These are phyloP conservation scores for Cephus cinctus DNA, from an alignment of 1,140 invertebrate species.

Conservation along the genomic window DNA sequence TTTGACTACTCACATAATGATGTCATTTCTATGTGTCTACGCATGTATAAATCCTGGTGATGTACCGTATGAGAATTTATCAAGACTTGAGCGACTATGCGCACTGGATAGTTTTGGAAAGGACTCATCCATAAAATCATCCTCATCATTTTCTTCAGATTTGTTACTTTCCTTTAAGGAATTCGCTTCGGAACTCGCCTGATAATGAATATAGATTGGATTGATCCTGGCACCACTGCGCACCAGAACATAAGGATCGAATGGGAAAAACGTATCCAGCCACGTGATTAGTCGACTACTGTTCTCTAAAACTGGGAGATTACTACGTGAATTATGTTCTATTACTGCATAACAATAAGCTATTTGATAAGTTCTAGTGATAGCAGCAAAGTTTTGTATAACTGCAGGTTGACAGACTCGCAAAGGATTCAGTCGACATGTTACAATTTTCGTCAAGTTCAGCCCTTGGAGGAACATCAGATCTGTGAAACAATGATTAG, in stretches of 20 bases:
- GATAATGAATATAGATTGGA: slow-evolving; percentile 50
- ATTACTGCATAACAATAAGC: slow-evolving; percentile 91
- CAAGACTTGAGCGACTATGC: slow-evolving; percentile 22
- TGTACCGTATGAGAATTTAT: slow-evolving; percentile 41
- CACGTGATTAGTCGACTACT: slow-evolving; percentile 48
- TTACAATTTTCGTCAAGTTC: slow-evolving; percentile 81
- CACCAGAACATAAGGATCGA: slow-evolving; percentile 74
- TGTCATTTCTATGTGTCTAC: too few species aligned
- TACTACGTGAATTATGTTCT: slow-evolving; percentile 76
- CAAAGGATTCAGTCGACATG: slow-evolving; percentile 82
- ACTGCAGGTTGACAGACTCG: slow-evolving; percentile 74
- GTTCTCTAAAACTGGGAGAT: slow-evolving; percentile 60
- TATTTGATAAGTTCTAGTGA: slow-evolving; percentile 83
- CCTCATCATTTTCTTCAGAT: slow-evolving; percentile 26
- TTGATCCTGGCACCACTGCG: slow-evolving; percentile 49
- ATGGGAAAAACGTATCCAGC: slow-evolving; percentile 76
- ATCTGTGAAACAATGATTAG: slow-evolving; percentile 60
- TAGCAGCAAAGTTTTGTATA: slow-evolving; percentile 79
- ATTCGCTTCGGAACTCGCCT: slow-evolving; percentile 27
- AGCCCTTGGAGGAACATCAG: slow-evolving; percentile 75
- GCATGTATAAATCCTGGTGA: slow-evolving; percentile 39
- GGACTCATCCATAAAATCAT: slow-evolving; percentile 44
- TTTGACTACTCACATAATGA: too few species aligned
- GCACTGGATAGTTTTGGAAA: slow-evolving; percentile 25
- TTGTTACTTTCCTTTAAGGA: slow-evolving; percentile 14